phyloP scores from a whole-genome alignment of 1,140 invertebrate species.

The Cotesia glomerata region DNA sequence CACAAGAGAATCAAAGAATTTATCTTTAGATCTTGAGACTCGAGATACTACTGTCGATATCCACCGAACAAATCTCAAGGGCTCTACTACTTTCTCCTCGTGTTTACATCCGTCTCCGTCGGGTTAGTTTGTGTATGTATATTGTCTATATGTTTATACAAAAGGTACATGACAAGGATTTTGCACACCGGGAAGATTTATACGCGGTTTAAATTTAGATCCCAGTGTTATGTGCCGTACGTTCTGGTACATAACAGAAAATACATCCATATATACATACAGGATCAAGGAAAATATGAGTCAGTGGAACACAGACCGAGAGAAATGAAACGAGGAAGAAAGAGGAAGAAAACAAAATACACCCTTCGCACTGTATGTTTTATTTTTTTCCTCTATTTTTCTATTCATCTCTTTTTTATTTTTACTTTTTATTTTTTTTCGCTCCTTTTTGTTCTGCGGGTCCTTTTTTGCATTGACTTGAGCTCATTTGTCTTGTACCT shows the following conservation, averaged over 20 bases:
- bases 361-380: not conserved
- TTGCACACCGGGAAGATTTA: constrained; percentile 17
- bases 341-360: constrained; percentile 2
- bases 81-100: not conserved
- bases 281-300: constrained; percentile 27
- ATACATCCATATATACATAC: not conserved
- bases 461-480: not conserved
- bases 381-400: constrained; percentile 20
- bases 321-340: constrained; percentile 13
- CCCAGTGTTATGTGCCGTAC: not conserved
- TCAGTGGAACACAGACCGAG: constrained; percentile 17
- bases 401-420: not conserved
- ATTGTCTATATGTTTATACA: no score
- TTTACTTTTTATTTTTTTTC: not conserved
- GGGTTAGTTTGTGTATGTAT: not conserved
- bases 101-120: not conserved
- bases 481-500: no score
- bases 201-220: constrained; percentile 20
- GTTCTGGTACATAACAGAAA: no score
- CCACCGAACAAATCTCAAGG: constrained; percentile 20
- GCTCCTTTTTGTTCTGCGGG: constrained; percentile 1
- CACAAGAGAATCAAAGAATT: constrained; percentile 6
- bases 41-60: constrained; percentile 29
- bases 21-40: constrained; percentile 30
- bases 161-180: no score